phyloP scores from a whole-genome alignment of 2,888 invertebrate species.

The Erebia ligea region DNA sequence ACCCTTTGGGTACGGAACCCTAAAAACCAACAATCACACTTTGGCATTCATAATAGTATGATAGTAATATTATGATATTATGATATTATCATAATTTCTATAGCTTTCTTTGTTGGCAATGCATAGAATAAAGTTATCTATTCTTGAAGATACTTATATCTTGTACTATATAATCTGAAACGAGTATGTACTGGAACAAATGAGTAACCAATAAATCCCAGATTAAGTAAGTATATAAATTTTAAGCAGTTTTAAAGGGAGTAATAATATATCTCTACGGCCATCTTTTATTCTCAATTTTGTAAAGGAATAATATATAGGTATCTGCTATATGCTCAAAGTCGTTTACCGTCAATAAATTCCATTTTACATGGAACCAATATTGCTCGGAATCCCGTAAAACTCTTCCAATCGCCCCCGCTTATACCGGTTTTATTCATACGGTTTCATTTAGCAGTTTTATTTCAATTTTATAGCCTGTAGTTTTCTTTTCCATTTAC shows the following conservation, averaged over 20 bases:
- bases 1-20: too few species aligned
- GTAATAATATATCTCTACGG: neutral
- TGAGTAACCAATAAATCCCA: neutral
- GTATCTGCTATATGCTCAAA: conserved; percentile 22
- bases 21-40: too few species aligned
- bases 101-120: too few species aligned
- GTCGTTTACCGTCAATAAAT: conserved; percentile 28
- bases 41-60: too few species aligned
- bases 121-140: too few species aligned
- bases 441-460: conserved; percentile 37
- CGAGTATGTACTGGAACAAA: too few species aligned
- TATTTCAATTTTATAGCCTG: conserved; percentile 25
- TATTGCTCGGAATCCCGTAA: conserved; percentile 55
- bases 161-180: too few species aligned
- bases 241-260: neutral
- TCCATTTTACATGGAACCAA: conserved; percentile 55
- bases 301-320: conserved; percentile 18
- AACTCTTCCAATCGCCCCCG: conserved; percentile 48
- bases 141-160: too few species aligned
- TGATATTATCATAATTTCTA: too few species aligned
- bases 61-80: too few species aligned
- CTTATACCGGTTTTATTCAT: conserved; percentile 31
- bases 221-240: neutral
- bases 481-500: conserved; percentile 24
- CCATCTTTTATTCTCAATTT: conserved; percentile 14